These are phyloP conservation scores for Diplodus sargus DNA, from an alignment of 2,797 vertebrate species.

Conservation along the genomic window DNA sequence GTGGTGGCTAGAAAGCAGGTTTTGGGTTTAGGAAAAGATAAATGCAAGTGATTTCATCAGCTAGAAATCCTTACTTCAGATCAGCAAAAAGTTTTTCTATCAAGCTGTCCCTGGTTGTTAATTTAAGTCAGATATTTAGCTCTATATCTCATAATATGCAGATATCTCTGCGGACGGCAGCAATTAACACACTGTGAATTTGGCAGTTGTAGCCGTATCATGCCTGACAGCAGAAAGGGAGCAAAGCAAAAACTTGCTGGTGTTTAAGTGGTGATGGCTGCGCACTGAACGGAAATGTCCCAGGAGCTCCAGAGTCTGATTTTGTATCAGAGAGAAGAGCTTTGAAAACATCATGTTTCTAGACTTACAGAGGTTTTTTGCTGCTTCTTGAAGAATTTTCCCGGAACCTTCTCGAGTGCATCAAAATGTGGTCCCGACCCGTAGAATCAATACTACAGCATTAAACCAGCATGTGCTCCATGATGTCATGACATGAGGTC, in stretches of 20 bases:
- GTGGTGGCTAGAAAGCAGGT: neutral
- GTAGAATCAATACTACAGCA: slow-evolving; percentile 1
- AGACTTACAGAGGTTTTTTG: neutral
- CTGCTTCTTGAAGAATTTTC: neutral
- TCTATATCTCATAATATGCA: neutral
- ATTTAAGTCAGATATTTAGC: slow-evolving; percentile 23
- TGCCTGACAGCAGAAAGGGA: slow-evolving; percentile 30
- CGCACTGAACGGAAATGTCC: slow-evolving; percentile 17
- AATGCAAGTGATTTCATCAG: neutral
- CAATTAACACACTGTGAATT: slow-evolving; percentile 26
- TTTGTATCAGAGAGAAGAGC: slow-evolving; percentile 3
- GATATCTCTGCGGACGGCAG: slow-evolving; percentile 29
- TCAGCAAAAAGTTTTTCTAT: slow-evolving; percentile 8
- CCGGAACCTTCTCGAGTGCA: neutral
- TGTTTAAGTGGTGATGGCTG: slow-evolving; percentile 28
- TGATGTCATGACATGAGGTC: slow-evolving; percentile 36
- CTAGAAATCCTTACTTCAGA: neutral
- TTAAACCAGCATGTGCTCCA: neutral
- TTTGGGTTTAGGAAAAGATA: neutral
- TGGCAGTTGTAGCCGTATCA: slow-evolving; percentile 19
- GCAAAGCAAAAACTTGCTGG: slow-evolving; percentile 19
- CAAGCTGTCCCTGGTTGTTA: neutral
- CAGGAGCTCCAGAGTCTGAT: slow-evolving; percentile 23
- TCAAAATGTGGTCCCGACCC: neutral
- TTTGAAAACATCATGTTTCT: slow-evolving; percentile 19